A percentile compares a stretch with the other conserved stretches of the same genome.
These are phyloP conservation scores for Echeneis naucrates DNA, from an alignment of 2,797 vertebrate genomes.

Conservation along the genomic window DNA sequence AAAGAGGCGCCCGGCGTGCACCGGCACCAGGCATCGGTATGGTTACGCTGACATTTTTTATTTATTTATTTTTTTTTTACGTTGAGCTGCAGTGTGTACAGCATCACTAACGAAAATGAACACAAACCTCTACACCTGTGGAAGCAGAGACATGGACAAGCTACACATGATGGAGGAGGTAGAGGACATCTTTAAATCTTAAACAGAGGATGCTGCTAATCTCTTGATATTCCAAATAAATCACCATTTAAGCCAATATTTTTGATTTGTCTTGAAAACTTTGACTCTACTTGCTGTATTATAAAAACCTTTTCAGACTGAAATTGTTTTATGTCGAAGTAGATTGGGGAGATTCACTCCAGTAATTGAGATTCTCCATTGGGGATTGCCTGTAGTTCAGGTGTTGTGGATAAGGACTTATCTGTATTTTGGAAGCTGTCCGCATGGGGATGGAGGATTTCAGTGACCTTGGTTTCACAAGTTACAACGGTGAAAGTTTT, in stretches of 20 bases:
- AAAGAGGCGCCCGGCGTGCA: constrained; percentile 29
- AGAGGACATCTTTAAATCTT: constrained; percentile 11
- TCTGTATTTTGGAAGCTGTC: constrained; percentile 52
- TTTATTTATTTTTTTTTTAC: no score
- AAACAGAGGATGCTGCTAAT: constrained; percentile 32
- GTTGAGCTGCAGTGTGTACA: constrained; percentile 5
- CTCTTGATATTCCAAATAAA: constrained; percentile 17
- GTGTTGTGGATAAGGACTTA: constrained; percentile 63
- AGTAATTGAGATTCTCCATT: constrained; percentile 53
- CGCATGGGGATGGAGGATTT: constrained; percentile 49
- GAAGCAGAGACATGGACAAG: constrained; percentile 24
- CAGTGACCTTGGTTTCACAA: constrained; percentile 60
- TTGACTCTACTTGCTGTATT: neutral
- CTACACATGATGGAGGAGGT: constrained; percentile 11
- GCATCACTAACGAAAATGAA: neutral
- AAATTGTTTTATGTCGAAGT: constrained; percentile 58
- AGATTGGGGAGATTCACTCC: constrained; percentile 47
- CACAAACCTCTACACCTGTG: constrained; percentile 19
- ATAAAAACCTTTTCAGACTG: neutral
- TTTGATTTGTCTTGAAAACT: constrained; percentile 22
- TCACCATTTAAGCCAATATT: constrained; percentile 3
- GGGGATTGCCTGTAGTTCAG: constrained; percentile 40
- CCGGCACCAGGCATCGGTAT: constrained; percentile 19
- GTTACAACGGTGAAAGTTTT: constrained; percentile 31
- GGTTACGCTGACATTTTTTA: constrained; percentile 29